Conservation (phyloP, 23 tunicate species). For the Trididemnum clinides region DNA sequence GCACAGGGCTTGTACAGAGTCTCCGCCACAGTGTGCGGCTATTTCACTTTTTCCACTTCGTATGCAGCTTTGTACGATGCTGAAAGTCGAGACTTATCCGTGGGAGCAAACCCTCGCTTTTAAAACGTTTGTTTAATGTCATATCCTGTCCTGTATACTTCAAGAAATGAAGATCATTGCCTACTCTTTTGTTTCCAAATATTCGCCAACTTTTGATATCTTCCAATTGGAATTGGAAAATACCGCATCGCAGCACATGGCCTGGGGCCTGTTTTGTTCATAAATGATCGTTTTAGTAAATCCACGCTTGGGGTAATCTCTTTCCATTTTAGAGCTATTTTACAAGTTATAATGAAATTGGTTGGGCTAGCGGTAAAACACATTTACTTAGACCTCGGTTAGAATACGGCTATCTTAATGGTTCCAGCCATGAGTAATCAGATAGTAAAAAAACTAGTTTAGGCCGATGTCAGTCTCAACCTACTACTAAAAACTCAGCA, state of each 20-base stretch:
- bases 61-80: slow-evolving; percentile 26
- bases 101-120: not conserved
- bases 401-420: not conserved
- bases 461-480: no score
- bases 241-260: not conserved
- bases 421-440: not conserved
- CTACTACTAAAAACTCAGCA: no score
- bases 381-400: not conserved
- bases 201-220: not conserved
- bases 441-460: not conserved
- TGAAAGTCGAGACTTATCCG: not conserved
- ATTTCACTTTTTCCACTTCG: not conserved
- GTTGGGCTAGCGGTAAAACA: not conserved
- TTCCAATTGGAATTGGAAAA: not conserved
- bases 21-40: not conserved
- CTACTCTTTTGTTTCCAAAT: not conserved
- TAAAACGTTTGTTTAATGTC: not conserved
- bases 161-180: not conserved
- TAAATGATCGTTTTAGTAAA: not conserved
- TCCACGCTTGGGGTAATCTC: not conserved
- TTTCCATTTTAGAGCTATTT: not conserved
- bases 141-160: not conserved
- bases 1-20: not conserved
- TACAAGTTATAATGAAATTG: not conserved
- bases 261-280: not conserved